Conservation (phyloP, 1,140 invertebrate genomes). For the Procambarus virginalis region DNA sequence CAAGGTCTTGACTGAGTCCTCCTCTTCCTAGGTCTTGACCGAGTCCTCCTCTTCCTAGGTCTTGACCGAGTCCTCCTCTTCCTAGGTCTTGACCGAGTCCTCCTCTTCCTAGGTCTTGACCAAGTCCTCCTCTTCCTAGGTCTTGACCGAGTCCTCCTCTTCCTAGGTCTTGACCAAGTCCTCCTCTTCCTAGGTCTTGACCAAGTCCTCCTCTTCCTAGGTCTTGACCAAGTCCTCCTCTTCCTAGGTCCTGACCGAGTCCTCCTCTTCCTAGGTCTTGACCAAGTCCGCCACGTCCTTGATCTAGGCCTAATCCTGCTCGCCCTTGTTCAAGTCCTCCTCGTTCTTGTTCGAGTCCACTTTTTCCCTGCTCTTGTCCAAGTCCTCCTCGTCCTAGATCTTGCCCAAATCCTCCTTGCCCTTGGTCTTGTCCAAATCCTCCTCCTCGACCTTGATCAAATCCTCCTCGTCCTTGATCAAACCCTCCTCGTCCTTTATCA, state of each 20-base stretch:
- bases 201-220: constrained; percentile 15
- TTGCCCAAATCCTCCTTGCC: constrained; percentile 24
- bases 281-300: background rate
- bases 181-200: constrained; percentile 12
- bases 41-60: background rate
- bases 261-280: background rate
- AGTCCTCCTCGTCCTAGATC: background rate
- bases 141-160: background rate
- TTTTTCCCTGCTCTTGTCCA: constrained; percentile 7
- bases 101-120: background rate
- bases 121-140: background rate
- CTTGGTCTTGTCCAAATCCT: constrained; percentile 3
- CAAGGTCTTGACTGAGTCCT: background rate
- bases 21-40: background rate
- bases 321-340: background rate
- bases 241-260: background rate
- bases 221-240: background rate
- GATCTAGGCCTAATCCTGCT: constrained; percentile 5
- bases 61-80: background rate
- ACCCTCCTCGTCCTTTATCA: background rate
- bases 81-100: background rate
- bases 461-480: too few relatives aligned
- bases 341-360: background rate
- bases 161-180: background rate
- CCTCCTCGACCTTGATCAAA: background rate